phyloP scores from a whole-genome alignment of 2,888 invertebrate species.

The Timema cristinae region DNA sequence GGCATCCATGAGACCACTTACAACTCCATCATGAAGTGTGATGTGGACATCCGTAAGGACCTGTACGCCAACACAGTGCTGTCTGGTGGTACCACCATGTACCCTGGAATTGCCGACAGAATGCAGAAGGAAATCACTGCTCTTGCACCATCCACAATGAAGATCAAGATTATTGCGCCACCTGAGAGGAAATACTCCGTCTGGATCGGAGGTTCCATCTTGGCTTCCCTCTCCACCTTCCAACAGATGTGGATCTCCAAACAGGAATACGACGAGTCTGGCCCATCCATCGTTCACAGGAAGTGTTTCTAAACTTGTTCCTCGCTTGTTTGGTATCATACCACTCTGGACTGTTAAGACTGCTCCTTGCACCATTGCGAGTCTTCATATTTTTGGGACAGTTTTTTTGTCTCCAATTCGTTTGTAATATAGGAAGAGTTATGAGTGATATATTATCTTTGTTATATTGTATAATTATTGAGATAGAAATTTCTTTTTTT shows the following conservation, averaged over 20 bases:
- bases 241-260: conserved; percentile 96
- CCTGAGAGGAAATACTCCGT: conserved; percentile 94
- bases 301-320: conserved; percentile 96
- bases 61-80: conserved; percentile 93
- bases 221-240: conserved; percentile 88
- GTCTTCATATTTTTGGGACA: too few species aligned
- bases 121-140: conserved; percentile 92
- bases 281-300: conserved; percentile 94
- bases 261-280: conserved; percentile 96
- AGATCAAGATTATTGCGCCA: conserved; percentile 91
- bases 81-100: conserved; percentile 93
- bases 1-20: conserved; percentile 88
- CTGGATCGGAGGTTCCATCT: conserved; percentile 90
- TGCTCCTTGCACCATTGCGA: too few species aligned
- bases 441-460: conserved; percentile 4
- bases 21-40: conserved; percentile 97
- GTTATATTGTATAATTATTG: background rate
- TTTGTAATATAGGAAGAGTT: too few species aligned
- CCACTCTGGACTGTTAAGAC: conserved; percentile 6
- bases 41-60: conserved; percentile 95
- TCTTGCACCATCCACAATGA: conserved; percentile 85
- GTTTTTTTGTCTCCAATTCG: too few species aligned
- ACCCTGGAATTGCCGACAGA: conserved; percentile 89
- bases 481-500: background rate
- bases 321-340: conserved; percentile 40